Conservation (phyloP, 2,888 invertebrate genomes). For the Caenorhabditis sulstoni region DNA sequence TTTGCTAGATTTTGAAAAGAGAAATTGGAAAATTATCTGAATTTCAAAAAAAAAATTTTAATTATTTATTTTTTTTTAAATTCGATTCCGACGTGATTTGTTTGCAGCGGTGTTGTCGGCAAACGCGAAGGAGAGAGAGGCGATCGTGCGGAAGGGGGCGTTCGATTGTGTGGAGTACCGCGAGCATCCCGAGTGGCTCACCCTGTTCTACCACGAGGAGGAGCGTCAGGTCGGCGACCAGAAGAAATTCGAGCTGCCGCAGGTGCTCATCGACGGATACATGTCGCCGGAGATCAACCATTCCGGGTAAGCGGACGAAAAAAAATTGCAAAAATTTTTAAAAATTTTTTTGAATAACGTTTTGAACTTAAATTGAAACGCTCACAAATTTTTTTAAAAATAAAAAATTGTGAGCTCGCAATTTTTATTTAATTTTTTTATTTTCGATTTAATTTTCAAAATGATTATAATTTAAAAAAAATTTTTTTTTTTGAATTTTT, state of each 20-base stretch:
- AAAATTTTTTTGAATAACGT: no score
- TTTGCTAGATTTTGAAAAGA: no score
- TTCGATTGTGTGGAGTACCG: slow-evolving; percentile 47
- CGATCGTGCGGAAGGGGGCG: neutral
- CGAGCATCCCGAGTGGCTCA: slow-evolving; percentile 28
- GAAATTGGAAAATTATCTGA: no score
- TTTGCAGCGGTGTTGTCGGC: neutral
- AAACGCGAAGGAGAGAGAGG: neutral
- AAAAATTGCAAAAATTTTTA: neutral
- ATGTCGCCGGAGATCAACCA: neutral
- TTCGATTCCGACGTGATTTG: no score
- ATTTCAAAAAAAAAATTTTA: no score
- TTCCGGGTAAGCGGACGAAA: neutral
- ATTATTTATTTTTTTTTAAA: neutral
- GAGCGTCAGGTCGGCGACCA: neutral
- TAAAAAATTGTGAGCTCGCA: no score
- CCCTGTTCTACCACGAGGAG: slow-evolving; percentile 40
- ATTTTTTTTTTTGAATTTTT: no score
- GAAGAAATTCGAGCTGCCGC: slow-evolving; percentile 5
- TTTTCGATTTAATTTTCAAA: no score
- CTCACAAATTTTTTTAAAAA: no score
- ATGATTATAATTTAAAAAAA: no score
- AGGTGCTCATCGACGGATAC: slow-evolving; percentile 39
- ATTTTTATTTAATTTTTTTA: no score
- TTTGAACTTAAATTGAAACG: no score